Evolutionary conservation across 1,140 invertebrate species (phyloP), one percentile per base, ranked within the genome.

Genomic region (Drosophila melanica): DNA sequence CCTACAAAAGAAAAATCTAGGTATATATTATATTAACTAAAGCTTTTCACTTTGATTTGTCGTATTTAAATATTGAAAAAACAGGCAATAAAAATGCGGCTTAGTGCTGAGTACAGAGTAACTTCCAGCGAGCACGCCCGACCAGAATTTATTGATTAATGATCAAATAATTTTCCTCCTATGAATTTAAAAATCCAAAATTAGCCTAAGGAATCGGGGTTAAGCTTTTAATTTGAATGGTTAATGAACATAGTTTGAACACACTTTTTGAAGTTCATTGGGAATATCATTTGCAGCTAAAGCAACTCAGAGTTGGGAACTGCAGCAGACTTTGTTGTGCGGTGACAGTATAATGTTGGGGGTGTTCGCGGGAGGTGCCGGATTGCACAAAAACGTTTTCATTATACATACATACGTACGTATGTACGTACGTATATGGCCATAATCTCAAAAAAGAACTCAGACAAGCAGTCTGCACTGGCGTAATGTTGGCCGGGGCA

Each of bases 371-470:
- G 20, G 48, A 64, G 30, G n/a, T 8, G 42, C 14, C 33, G 33
- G 9, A 35, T 48, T 69, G 59, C 47, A 70, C 50, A 54, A 54
- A 70, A 76, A 76, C 69, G 51, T 42, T 76, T 72, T 67, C 58
- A 72, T 67, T 65, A 76, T 72, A 39, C 51, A 53, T 62, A 50
- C 62, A 63, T 48, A 44, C 68, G 51, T 57, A 62, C 12, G n/a
- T n/a, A n/a, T n/a, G n/a, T n/a, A n/a, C n/a, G n/a, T n/a, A n/a
- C n/a, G n/a, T n/a, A n/a, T n/a, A n/a, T n/a, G n/a, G n/a, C n/a
- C 47, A 55, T 63, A 69, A 74, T 63, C 66, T 62, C n/a, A 18
- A 60, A 42, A 12, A 55, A 57, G 18, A 51, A 60, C 41, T 68
- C 35, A 50, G 55, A 41, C 48, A 65, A 55, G 55, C 33, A 62